Conservation (phyloP, 2,797 vertebrate genomes). For the Lagocephalus sceleratus region DNA sequence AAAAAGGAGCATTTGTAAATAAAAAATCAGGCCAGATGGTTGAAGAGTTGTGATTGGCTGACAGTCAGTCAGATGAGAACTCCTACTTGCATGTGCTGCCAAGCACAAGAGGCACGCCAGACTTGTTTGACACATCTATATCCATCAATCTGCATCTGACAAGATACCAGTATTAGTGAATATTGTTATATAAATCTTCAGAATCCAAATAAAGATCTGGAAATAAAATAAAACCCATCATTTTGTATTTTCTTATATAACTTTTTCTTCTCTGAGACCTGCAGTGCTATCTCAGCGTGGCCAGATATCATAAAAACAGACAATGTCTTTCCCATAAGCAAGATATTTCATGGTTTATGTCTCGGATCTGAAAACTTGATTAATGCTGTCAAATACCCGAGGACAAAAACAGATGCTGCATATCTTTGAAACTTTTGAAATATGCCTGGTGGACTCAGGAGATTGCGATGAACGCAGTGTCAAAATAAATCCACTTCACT, state of each 20-base stretch:
- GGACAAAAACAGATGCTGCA: slow-evolving; percentile 50
- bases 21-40: slow-evolving; percentile 58
- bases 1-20: slow-evolving; percentile 49
- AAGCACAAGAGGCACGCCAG: slow-evolving; percentile 44
- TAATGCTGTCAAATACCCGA: slow-evolving; percentile 30
- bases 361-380: slow-evolving; percentile 31
- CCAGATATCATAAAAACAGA: slow-evolving; percentile 30
- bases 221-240: slow-evolving; percentile 37
- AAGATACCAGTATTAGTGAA: slow-evolving; percentile 29
- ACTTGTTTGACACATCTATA: slow-evolving; percentile 49
- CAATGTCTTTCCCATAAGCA: slow-evolving; percentile 36
- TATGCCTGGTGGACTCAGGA: slow-evolving; percentile 26
- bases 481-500: slow-evolving; percentile 44
- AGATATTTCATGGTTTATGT: slow-evolving; percentile 38
- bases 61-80: slow-evolving; percentile 50
- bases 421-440: slow-evolving; percentile 25
- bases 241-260: slow-evolving; percentile 28
- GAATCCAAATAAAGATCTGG: slow-evolving; percentile 32
- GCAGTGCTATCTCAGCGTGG: slow-evolving; percentile 29
- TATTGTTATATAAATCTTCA: slow-evolving; percentile 27
- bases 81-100: slow-evolving; percentile 64
- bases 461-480: slow-evolving; percentile 50
- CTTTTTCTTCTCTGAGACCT: slow-evolving; percentile 29
- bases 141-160: slow-evolving; percentile 36
- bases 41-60: slow-evolving; percentile 64